Evolutionary conservation across 2,888 invertebrate genomes (phyloP).

Genomic region (Gastrophysa polygoni): DNA sequence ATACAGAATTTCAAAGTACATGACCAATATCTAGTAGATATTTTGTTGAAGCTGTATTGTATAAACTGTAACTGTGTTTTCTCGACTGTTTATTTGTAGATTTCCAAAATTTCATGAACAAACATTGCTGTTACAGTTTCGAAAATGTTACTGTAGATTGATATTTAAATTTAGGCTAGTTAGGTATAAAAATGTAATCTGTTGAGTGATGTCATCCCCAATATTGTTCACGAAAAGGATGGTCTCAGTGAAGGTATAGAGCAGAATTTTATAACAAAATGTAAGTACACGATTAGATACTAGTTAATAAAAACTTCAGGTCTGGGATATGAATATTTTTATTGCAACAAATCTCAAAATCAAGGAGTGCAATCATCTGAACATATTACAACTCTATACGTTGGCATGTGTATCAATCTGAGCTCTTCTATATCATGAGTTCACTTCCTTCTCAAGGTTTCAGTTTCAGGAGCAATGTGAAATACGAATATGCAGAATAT

Average conservation of each 20-base stretch:
- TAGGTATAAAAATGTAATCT: slow-evolving; percentile 12
- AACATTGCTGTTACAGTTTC: neutral
- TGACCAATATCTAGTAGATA: neutral
- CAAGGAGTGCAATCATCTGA: neutral
- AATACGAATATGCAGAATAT: slow-evolving; percentile 32
- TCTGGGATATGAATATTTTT: slow-evolving; percentile 11
- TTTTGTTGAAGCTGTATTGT: neutral
- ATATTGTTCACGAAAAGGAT: slow-evolving; percentile 2
- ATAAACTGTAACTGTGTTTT: neutral
- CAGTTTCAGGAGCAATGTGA: slow-evolving; percentile 31
- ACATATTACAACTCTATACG: no score
- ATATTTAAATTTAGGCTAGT: slow-evolving; percentile 14
- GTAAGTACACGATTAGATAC: slow-evolving; percentile 1
- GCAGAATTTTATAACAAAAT: slow-evolving; percentile 18
- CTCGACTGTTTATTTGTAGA: slow-evolving; percentile 1
- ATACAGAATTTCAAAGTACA: neutral
- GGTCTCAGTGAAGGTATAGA: slow-evolving; percentile 4
- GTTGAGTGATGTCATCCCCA: slow-evolving; percentile 6
- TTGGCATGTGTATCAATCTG: no score
- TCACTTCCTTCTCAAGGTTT: slow-evolving; percentile 21
- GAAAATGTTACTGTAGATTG: slow-evolving; percentile 9
- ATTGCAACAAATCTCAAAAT: neutral
- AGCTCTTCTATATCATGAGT: no score
- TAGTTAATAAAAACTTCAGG: slow-evolving; percentile 17
- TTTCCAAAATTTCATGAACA: slow-evolving; percentile 1